phyloP scores from a whole-genome alignment of 2,888 invertebrate species.

The Argyresthia albistria region DNA sequence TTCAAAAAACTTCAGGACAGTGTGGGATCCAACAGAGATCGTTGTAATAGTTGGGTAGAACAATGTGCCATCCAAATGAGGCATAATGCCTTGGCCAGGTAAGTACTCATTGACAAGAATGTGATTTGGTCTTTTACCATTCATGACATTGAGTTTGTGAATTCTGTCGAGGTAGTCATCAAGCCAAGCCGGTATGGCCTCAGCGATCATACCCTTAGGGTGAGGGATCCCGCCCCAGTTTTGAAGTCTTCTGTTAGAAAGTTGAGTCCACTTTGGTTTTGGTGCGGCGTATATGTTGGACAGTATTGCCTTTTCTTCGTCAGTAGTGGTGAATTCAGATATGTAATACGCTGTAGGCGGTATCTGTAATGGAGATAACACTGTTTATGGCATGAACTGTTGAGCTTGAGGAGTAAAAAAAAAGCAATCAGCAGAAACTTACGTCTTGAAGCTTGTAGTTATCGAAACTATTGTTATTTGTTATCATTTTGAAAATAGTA shows the following conservation, averaged over 20 bases:
- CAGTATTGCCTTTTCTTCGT: slow-evolving; percentile 81
- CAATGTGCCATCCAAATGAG: slow-evolving; percentile 95
- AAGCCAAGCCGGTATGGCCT: slow-evolving; percentile 91
- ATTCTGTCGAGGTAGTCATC: slow-evolving; percentile 80
- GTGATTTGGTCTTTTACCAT: slow-evolving; percentile 87
- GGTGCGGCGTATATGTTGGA: slow-evolving; percentile 84
- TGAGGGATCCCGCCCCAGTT: slow-evolving; percentile 98
- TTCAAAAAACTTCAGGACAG: slow-evolving; percentile 87
- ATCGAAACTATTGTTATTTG: neutral
- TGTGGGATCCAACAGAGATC: slow-evolving; percentile 92
- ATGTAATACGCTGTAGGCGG: slow-evolving; percentile 83
- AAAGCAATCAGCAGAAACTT: neutral
- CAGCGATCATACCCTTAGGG: slow-evolving; percentile 93
- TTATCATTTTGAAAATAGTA: neutral
- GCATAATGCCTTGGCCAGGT: slow-evolving; percentile 96
- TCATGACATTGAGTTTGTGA: slow-evolving; percentile 77
- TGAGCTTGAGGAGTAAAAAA: neutral
- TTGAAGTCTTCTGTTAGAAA: slow-evolving; percentile 92
- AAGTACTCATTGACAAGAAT: slow-evolving; percentile 95
- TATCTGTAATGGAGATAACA: slow-evolving; percentile 35
- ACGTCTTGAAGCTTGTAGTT: neutral
- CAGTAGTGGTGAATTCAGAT: slow-evolving; percentile 86
- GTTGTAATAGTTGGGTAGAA: slow-evolving; percentile 95
- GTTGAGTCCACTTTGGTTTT: slow-evolving; percentile 96
- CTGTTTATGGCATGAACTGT: neutral